Evolutionary conservation across 2,797 vertebrate species (phyloP).

Genomic region (Rhinophrynus dorsalis): DNA sequence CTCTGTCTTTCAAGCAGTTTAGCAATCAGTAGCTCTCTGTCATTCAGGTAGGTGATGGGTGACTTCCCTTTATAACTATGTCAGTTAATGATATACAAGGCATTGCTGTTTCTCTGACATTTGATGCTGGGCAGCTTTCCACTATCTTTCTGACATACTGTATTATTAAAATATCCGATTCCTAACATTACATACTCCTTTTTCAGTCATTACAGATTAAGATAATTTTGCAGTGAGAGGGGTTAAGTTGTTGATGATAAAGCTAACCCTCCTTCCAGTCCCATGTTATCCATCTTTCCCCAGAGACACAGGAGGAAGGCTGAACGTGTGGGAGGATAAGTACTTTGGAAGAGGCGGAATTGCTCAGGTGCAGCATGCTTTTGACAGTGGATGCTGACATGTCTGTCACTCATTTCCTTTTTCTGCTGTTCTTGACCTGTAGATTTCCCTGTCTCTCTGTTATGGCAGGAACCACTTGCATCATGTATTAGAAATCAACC

Average conservation of each 20-base stretch:
- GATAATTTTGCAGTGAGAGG: neutral
- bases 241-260: conserved; percentile 11
- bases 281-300: neutral
- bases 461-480: neutral
- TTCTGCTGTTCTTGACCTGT: neutral
- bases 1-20: no score
- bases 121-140: no score
- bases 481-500: neutral
- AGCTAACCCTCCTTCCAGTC: neutral
- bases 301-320: conserved; percentile 4
- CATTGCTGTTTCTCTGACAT: no score
- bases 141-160: no score
- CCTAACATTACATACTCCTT: no score
- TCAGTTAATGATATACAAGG: no score
- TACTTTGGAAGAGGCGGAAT: conserved; percentile 17
- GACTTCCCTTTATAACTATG: no score
- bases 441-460: neutral
- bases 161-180: no score
- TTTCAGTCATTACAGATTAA: no score
- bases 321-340: conserved; percentile 32
- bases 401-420: conserved; percentile 2
- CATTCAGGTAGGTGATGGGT: no score
- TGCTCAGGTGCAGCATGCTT: conserved; percentile 19
- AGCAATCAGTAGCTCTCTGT: no score
- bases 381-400: conserved; percentile 6